Conservation (phyloP, 2,888 invertebrate genomes). For the Platycheirus rosarum region DNA sequence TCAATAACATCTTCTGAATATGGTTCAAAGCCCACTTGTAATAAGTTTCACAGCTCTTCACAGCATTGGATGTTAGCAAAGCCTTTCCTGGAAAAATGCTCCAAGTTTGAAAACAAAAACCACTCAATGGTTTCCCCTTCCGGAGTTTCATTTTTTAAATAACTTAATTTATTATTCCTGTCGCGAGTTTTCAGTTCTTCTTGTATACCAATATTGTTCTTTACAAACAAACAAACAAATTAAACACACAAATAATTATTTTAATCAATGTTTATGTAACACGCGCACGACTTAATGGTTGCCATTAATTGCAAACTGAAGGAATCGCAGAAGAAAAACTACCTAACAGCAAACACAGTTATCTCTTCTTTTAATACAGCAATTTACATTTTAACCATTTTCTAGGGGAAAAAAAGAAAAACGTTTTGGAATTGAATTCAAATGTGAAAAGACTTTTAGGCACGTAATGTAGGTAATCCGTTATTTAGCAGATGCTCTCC, state of each 20-base stretch:
- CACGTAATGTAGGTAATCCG: constrained; percentile 66
- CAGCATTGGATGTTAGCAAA: no score
- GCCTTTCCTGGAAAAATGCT: no score
- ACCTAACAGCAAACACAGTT: not conserved
- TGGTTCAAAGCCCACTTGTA: no score
- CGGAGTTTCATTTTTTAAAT: constrained; percentile 34
- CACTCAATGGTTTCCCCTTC: no score
- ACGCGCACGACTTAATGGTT: constrained; percentile 50
- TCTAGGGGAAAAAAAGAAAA: not conserved
- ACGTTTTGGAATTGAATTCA: constrained; percentile 39
- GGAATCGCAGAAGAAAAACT: constrained; percentile 3
- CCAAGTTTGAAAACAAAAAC: no score
- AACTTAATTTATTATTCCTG: constrained; percentile 59
- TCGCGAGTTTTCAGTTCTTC: constrained; percentile 55
- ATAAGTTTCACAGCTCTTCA: no score
- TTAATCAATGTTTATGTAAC: constrained; percentile 70
- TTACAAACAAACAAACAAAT: constrained; percentile 57
- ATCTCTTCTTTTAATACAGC: constrained; percentile 27
- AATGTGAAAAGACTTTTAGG: constrained; percentile 64
- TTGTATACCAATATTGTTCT: constrained; percentile 21
- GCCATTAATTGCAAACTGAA: constrained; percentile 60
- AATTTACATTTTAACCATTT: constrained; percentile 60
- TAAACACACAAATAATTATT: constrained; percentile 62
- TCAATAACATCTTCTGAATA: no score
- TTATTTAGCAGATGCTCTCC: constrained; percentile 63